These are phyloP conservation scores for Acleris holmiana DNA, from an alignment of 2,888 invertebrate genomes.

Conservation along the genomic window DNA sequence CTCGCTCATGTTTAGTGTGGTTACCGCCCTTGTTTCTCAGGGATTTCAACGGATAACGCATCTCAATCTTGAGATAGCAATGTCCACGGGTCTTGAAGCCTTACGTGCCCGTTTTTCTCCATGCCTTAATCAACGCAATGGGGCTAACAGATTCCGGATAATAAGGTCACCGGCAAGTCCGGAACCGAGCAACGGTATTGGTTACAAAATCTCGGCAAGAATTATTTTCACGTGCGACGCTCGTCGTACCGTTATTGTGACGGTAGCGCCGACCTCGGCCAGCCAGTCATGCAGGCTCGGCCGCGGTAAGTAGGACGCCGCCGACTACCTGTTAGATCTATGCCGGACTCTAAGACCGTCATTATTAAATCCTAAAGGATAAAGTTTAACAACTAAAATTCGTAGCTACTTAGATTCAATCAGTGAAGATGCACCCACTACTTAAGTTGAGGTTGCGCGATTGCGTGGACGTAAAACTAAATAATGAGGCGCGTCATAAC, in stretches of 20 bases:
- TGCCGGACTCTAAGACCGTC: constrained; percentile 43
- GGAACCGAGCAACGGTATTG: constrained; percentile 81
- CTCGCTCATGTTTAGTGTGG: too few species aligned
- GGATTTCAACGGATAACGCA: too few species aligned
- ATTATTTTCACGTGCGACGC: constrained; percentile 81
- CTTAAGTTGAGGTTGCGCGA: too few species aligned
- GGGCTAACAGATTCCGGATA: constrained; percentile 56
- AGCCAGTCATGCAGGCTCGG: constrained; percentile 58
- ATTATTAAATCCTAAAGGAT: too few species aligned
- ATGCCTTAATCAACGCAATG: not conserved
- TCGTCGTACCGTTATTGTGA: constrained; percentile 70
- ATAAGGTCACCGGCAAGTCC: constrained; percentile 80
- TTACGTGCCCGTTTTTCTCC: too few species aligned
- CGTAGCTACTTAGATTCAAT: not conserved
- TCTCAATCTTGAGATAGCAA: too few species aligned
- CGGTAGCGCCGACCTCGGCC: constrained; percentile 59
- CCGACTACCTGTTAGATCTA: constrained; percentile 44
- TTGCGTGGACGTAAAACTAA: too few species aligned
- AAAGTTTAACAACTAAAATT: too few species aligned
- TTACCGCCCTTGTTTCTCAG: too few species aligned
- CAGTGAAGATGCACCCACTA: not conserved
- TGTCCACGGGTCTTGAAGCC: too few species aligned
- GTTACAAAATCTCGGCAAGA: constrained; percentile 84
- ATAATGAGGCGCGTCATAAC: too few species aligned
- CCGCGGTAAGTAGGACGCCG: constrained; percentile 64